Evolutionary conservation across 2,113 vertebrate species (phyloP).

Genomic region (Rhabdomys dilectus): DNA sequence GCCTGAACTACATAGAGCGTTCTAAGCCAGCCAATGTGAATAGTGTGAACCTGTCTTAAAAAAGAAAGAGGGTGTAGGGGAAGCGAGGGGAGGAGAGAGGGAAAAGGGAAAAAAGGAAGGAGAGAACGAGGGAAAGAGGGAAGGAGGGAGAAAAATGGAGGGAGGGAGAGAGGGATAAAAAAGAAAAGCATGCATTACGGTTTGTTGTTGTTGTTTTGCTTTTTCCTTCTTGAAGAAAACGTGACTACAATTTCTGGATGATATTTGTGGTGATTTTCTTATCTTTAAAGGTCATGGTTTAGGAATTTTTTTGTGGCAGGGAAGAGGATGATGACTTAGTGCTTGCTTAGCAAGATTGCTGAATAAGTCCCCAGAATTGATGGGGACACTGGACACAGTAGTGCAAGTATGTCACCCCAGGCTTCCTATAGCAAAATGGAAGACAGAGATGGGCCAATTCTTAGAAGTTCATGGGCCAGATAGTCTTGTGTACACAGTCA

Average conservation of each 20-base stretch:
- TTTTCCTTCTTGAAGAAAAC: background rate
- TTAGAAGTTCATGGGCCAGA: background rate
- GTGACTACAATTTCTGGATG: background rate
- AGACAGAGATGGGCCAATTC: background rate
- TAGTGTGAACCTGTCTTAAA: background rate
- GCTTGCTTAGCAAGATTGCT: background rate
- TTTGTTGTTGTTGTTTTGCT: background rate
- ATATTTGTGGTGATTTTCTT: constrained; percentile 25
- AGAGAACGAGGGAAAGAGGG: too few species aligned
- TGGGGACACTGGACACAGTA: background rate
- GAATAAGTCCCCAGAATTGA: background rate
- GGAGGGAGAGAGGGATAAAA: too few species aligned
- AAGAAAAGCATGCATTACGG: too few species aligned
- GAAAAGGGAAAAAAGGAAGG: background rate
- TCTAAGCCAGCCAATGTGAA: background rate
- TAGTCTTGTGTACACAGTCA: background rate
- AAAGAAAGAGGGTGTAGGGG: background rate
- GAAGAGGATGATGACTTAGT: background rate
- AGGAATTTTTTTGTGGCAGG: constrained; percentile 6
- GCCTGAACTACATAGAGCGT: background rate
- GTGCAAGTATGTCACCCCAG: background rate
- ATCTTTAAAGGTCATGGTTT: background rate
- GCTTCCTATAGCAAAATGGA: background rate
- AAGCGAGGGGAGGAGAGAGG: too few species aligned
- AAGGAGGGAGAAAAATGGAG: too few species aligned